Percentiles rank a stretch among this genome's conserved stretches.
phyloP scores from a whole-genome alignment of 2,797 vertebrate genomes.

The Tamandua tetradactyla region DNA sequence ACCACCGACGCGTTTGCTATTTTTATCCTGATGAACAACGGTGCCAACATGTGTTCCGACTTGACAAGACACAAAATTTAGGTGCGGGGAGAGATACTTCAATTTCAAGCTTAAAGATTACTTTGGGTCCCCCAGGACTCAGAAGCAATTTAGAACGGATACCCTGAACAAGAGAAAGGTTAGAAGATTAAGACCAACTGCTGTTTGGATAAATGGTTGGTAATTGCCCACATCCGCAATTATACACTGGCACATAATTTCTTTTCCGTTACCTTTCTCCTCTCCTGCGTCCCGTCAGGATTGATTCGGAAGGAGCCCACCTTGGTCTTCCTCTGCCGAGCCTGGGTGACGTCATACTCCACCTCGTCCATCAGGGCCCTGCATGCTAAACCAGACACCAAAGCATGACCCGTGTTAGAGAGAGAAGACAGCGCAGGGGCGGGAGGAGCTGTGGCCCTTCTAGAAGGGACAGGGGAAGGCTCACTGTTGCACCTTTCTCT shows the following conservation, averaged over 20 bases:
- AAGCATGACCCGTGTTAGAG: neutral
- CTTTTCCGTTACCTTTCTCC: slow-evolving; percentile 91
- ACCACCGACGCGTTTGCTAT: slow-evolving; percentile 60
- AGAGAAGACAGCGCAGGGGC: neutral
- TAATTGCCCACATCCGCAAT: slow-evolving; percentile 92
- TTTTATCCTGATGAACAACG: slow-evolving; percentile 80
- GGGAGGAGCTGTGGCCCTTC: neutral
- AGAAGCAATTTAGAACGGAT: slow-evolving; percentile 90
- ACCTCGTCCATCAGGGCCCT: slow-evolving; percentile 89
- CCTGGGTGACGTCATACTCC: slow-evolving; percentile 90
- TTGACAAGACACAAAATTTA: slow-evolving; percentile 84
- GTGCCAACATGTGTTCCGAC: slow-evolving; percentile 76
- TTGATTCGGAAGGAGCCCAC: slow-evolving; percentile 92
- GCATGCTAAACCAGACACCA: slow-evolving; percentile 85
- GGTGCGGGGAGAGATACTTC: slow-evolving; percentile 86
- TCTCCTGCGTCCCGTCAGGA: slow-evolving; percentile 91
- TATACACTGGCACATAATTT: slow-evolving; percentile 88
- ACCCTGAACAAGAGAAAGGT: slow-evolving; percentile 88
- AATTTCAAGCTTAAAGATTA: slow-evolving; percentile 90
- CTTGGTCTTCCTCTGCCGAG: slow-evolving; percentile 92
- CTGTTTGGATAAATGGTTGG: slow-evolving; percentile 90
- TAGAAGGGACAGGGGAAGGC: no score
- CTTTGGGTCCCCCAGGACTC: slow-evolving; percentile 87
- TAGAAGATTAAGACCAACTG: slow-evolving; percentile 90
- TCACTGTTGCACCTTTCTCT: accelerated